Evolutionary conservation across 2,797 vertebrate species (phyloP).

Genomic region (Betta splendens): DNA sequence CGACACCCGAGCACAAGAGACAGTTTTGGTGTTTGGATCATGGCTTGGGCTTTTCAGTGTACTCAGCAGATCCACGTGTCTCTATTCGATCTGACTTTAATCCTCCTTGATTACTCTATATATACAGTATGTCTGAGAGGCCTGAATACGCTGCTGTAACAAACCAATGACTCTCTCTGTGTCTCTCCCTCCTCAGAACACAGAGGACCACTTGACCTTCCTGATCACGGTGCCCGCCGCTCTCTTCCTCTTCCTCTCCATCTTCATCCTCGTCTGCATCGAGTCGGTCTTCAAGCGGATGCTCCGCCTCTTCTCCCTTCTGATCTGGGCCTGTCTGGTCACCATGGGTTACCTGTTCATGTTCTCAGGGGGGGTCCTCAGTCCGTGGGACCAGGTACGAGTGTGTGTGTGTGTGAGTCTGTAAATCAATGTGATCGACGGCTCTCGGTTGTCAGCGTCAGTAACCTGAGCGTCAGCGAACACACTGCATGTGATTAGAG

Average conservation of each 20-base stretch:
- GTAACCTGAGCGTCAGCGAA: no score
- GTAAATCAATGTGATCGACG: no score
- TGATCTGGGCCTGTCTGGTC: slow-evolving; percentile 96
- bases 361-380: slow-evolving; percentile 95
- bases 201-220: slow-evolving; percentile 93
- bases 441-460: no score
- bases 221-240: slow-evolving; percentile 94
- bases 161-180: slow-evolving; percentile 2
- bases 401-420: not conserved
- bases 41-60: not conserved
- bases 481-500: no score
- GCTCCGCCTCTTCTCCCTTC: slow-evolving; percentile 92
- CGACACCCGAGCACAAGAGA: not conserved
- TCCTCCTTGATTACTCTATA: not conserved
- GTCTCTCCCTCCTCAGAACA: slow-evolving; percentile 81
- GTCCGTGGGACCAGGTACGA: slow-evolving; percentile 96
- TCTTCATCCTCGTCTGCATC: slow-evolving; percentile 97
- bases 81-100: not conserved
- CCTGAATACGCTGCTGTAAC: not conserved
- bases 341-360: slow-evolving; percentile 99
- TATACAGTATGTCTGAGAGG: not conserved
- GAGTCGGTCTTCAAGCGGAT: slow-evolving; percentile 97
- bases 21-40: not conserved
- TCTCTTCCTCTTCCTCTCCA: slow-evolving; percentile 94
- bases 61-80: not conserved